phyloP scores from a whole-genome alignment of 2,888 invertebrate species.

The Camptogramma bilineatum region DNA sequence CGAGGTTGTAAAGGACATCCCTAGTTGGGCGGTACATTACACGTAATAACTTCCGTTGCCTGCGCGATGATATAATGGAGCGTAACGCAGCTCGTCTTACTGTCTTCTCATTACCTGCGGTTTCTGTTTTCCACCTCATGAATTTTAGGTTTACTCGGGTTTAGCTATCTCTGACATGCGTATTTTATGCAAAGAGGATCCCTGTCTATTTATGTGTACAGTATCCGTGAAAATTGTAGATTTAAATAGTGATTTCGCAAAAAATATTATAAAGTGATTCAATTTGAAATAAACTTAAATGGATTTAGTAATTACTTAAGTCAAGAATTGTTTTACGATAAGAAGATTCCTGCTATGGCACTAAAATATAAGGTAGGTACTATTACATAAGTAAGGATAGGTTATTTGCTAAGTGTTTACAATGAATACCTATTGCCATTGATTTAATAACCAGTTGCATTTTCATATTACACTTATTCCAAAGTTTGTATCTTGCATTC shows the following conservation, averaged over 20 bases:
- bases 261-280: too few relatives aligned
- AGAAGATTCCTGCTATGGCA: too few relatives aligned
- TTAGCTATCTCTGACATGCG: slow-evolving; percentile 21
- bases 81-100: slow-evolving; percentile 56
- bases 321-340: too few relatives aligned
- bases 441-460: too few relatives aligned
- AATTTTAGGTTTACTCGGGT: slow-evolving; percentile 22
- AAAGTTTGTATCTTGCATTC: not conserved
- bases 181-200: slow-evolving; percentile 15
- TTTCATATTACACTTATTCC: not conserved
- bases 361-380: too few relatives aligned
- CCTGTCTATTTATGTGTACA: not conserved
- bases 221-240: not conserved
- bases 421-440: too few relatives aligned
- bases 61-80: slow-evolving; percentile 65
- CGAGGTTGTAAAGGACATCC: slow-evolving; percentile 36
- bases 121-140: slow-evolving; percentile 36
- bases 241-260: too few relatives aligned
- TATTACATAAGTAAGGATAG: too few relatives aligned
- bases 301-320: too few relatives aligned
- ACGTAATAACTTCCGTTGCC: slow-evolving; percentile 70
- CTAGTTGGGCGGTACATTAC: slow-evolving; percentile 65
- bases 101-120: slow-evolving; percentile 58
- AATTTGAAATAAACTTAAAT: too few relatives aligned
- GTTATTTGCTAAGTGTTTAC: too few relatives aligned